Percentiles rank a stretch among this genome's conserved stretches.
phyloP scores from a whole-genome alignment of 2,888 invertebrate species.

The Harpalus rubripes region DNA sequence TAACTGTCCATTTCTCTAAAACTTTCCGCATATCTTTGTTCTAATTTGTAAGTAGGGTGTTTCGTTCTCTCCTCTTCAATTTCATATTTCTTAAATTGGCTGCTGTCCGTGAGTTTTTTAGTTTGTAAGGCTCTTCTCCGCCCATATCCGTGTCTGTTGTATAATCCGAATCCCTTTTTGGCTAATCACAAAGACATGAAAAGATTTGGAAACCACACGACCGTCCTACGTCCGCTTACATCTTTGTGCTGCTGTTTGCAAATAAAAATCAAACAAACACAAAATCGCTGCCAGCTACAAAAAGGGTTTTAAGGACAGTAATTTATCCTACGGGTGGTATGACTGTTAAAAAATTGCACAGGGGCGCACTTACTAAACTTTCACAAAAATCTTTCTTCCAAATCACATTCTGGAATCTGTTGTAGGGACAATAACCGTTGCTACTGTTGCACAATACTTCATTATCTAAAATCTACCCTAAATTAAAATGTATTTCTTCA shows the following conservation, averaged over 20 bases:
- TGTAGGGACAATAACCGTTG: not conserved
- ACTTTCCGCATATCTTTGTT: no score
- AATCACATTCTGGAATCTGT: not conserved
- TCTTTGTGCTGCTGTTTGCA: conserved; percentile 56
- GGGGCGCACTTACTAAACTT: not conserved
- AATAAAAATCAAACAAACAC: conserved; percentile 55
- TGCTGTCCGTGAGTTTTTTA: not conserved
- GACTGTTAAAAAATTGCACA: conserved; percentile 25
- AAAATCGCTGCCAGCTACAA: conserved; percentile 41
- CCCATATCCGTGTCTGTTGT: conserved; percentile 44
- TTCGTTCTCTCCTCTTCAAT: not conserved
- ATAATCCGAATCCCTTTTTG: conserved; percentile 34
- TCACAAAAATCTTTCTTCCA: no score
- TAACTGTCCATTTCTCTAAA: no score
- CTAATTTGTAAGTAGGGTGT: not conserved
- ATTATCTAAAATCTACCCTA: not conserved
- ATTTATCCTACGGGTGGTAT: conserved; percentile 52
- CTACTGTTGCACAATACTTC: not conserved
- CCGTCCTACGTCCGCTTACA: conserved; percentile 51
- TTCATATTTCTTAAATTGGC: not conserved
- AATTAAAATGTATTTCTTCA: not conserved
- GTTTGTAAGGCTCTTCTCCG: not conserved
- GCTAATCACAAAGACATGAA: conserved; percentile 56
- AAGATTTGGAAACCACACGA: conserved; percentile 50
- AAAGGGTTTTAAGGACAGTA: conserved; percentile 55